A percentile compares a stretch with the other conserved stretches of the same genome.
phyloP scores from a whole-genome alignment of 2,797 vertebrate species.

The Siniperca obscura region DNA sequence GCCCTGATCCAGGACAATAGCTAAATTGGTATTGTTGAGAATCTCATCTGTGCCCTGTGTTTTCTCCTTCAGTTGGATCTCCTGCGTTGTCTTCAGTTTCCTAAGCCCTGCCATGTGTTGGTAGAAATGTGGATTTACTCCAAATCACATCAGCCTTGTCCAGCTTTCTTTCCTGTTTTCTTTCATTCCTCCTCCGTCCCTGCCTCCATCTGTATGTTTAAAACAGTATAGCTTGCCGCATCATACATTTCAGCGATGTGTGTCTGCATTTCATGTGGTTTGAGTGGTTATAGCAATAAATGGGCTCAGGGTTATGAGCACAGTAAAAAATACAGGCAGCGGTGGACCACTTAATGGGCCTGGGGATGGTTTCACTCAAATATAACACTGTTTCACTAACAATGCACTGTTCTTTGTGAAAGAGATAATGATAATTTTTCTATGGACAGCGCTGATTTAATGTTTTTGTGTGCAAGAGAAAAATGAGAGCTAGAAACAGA shows the following conservation, averaged over 20 bases:
- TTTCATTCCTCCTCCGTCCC: slow-evolving; percentile 24
- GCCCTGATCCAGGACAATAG: slow-evolving; percentile 68
- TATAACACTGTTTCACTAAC: slow-evolving; percentile 34
- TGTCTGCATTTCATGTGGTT: slow-evolving; percentile 54
- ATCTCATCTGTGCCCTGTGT: slow-evolving; percentile 61
- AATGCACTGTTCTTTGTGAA: slow-evolving; percentile 21
- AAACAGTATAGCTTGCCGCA: slow-evolving; percentile 31
- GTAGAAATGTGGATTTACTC: slow-evolving; percentile 50
- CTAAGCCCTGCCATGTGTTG: slow-evolving; percentile 47
- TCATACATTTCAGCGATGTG: slow-evolving; percentile 42
- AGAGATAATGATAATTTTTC: slow-evolving; percentile 25
- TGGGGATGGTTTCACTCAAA: slow-evolving; percentile 46
- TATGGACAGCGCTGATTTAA: slow-evolving; percentile 26
- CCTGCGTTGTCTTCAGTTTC: slow-evolving; percentile 36
- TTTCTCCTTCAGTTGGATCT: slow-evolving; percentile 53
- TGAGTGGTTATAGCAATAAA: slow-evolving; percentile 54
- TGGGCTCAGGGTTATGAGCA: slow-evolving; percentile 58
- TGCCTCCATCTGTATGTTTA: slow-evolving; percentile 42
- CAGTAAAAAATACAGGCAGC: slow-evolving; percentile 52
- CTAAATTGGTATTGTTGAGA: slow-evolving; percentile 71
- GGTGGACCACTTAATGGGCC: slow-evolving; percentile 53
- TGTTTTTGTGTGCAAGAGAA: slow-evolving; percentile 17
- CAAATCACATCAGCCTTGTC: slow-evolving; percentile 46
- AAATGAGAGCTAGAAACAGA: slow-evolving; percentile 3
- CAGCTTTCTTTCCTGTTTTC: slow-evolving; percentile 11